Evolutionary conservation across 2,113 vertebrate species (phyloP).

Genomic region (Sebastes fasciatus): DNA sequence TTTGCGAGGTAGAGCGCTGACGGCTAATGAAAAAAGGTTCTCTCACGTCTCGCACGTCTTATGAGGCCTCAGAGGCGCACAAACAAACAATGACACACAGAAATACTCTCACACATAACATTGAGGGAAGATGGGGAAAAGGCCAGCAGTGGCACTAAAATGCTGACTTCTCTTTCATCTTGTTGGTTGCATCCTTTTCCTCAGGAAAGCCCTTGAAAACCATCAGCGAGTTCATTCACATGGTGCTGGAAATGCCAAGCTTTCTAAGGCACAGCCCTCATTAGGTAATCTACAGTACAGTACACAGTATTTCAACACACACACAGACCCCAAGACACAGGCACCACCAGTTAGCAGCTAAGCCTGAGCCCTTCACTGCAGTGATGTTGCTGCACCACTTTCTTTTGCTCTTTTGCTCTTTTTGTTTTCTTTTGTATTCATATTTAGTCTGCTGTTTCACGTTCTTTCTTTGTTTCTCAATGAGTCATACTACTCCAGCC

Average conservation of each 20-base stretch:
- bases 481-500: conserved; percentile 15
- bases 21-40: conserved; percentile 69
- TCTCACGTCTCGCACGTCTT: conserved; percentile 44
- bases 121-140: conserved; percentile 7
- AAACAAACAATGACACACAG: conserved; percentile 34
- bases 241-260: conserved; percentile 52
- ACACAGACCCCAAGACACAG: neutral
- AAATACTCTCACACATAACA: neutral
- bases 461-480: conserved; percentile 6
- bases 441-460: neutral
- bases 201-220: conserved; percentile 29
- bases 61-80: conserved; percentile 49
- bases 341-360: neutral
- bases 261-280: conserved; percentile 57
- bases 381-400: conserved; percentile 7
- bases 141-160: conserved; percentile 25
- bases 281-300: conserved; percentile 54
- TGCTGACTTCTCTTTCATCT: conserved; percentile 58
- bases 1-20: conserved; percentile 56
- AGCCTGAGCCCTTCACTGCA: conserved; percentile 35
- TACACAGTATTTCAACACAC: conserved; percentile 25
- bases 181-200: conserved; percentile 20
- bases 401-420: neutral
- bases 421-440: neutral
- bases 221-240: conserved; percentile 19